Conservation (phyloP, 2,888 invertebrate genomes). For the Corythucha ciliata region DNA sequence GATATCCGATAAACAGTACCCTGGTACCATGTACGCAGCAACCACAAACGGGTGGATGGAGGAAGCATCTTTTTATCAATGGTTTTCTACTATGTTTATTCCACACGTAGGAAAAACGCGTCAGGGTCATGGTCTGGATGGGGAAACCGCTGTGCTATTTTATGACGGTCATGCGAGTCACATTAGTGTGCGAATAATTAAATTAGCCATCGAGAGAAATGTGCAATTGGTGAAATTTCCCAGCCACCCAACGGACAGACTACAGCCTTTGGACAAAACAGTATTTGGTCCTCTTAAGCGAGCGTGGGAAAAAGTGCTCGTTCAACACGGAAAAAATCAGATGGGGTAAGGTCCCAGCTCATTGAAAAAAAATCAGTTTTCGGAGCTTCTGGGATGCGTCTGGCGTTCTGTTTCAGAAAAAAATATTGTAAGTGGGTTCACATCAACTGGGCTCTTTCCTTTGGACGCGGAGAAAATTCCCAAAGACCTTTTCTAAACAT, state of each 20-base stretch:
- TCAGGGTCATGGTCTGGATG: background rate
- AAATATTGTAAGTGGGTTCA: too few species aligned
- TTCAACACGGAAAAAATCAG: slow-evolving; percentile 18
- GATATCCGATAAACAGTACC: too few species aligned
- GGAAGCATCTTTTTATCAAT: slow-evolving; percentile 25
- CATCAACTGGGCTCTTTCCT: too few species aligned
- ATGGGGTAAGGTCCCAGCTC: slow-evolving; percentile 1
- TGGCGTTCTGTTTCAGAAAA: too few species aligned
- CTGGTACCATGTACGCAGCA: slow-evolving; percentile 34
- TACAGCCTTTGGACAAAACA: slow-evolving; percentile 16
- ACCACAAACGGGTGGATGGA: slow-evolving; percentile 37
- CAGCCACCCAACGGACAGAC: slow-evolving; percentile 19
- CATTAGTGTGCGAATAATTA: slow-evolving; percentile 19
- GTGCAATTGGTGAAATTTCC: slow-evolving; percentile 22
- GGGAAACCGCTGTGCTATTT: slow-evolving; percentile 7
- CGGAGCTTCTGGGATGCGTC: too few species aligned
- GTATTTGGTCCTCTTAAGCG: slow-evolving; percentile 14
- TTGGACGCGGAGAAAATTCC: too few species aligned
- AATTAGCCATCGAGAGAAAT: slow-evolving; percentile 17
- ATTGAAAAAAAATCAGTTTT: too few species aligned
- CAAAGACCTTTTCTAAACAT: too few species aligned
- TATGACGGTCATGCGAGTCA: slow-evolving; percentile 10
- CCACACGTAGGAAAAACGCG: slow-evolving; percentile 24
- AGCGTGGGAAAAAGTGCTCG: slow-evolving; percentile 17
- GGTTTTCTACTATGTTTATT: slow-evolving; percentile 24